phyloP scores from a whole-genome alignment of 1,140 invertebrate species.

The Heliconius hewitsoni region DNA sequence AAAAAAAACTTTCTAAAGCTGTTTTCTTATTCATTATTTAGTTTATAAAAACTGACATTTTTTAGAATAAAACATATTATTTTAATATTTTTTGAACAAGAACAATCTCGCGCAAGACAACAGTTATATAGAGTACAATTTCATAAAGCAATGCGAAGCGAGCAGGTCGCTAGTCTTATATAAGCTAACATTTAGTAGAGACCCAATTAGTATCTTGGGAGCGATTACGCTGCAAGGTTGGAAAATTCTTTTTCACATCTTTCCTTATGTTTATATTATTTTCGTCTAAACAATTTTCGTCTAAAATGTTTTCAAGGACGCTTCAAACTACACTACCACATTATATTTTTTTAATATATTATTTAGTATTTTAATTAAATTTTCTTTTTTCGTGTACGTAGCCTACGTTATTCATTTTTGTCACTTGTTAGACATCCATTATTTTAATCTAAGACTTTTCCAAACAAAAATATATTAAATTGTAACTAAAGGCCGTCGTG shows the following conservation, averaged over 20 bases:
- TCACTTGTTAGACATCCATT: no score
- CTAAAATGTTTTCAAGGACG: conserved; percentile 10
- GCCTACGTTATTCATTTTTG: no score
- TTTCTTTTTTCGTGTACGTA: background rate
- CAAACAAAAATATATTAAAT: no score
- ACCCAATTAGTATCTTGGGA: conserved; percentile 24
- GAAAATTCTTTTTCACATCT: conserved; percentile 19
- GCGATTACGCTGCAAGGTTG: conserved; percentile 11
- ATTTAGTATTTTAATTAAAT: background rate
- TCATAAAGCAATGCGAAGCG: background rate
- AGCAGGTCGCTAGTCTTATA: background rate
- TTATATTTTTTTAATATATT: background rate
- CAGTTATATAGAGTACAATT: background rate
- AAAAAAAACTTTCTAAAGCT: no score
- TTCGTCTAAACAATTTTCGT: background rate
- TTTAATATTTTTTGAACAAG: background rate
- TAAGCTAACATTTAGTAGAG: background rate
- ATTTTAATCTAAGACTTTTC: no score
- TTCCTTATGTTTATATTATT: conserved; percentile 7
- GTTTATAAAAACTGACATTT: background rate
- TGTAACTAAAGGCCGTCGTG: no score
- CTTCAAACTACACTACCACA: background rate
- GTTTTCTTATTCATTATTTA: no score
- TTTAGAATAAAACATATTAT: background rate
- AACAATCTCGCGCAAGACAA: background rate